These are phyloP conservation scores for Neosilurus hyrtlii DNA, from an alignment of 2,797 vertebrate genomes.

Conservation along the genomic window DNA sequence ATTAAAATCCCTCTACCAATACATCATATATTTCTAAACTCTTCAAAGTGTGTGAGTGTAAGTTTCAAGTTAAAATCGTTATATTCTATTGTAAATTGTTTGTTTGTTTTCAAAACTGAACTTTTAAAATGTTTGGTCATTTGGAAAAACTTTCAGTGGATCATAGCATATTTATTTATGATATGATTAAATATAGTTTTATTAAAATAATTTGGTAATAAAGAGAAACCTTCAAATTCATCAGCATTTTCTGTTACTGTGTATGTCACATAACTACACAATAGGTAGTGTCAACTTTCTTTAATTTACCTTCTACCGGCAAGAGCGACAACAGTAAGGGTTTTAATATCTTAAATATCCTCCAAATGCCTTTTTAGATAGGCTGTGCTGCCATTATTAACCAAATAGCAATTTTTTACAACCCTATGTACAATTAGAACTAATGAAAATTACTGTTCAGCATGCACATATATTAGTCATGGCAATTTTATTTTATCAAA, in stretches of 20 bases:
- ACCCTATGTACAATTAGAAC: not conserved
- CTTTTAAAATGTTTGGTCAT: not conserved
- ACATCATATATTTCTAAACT: not conserved
- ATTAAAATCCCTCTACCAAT: not conserved
- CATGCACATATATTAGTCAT: not conserved
- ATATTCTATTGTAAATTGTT: not conserved
- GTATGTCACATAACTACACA: not conserved
- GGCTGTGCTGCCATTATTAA: not conserved
- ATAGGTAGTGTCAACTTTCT: no score
- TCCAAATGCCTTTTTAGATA: not conserved
- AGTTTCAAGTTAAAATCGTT: not conserved
- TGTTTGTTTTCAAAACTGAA: not conserved
- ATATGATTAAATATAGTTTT: not conserved
- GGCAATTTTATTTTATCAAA: not conserved
- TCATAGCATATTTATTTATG: not conserved
- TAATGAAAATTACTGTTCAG: not conserved
- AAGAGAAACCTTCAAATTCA: not conserved
- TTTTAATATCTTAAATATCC: not conserved
- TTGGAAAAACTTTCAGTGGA: not conserved
- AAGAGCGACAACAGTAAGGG: not conserved
- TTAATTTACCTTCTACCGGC: not conserved
- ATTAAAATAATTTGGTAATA: not conserved
- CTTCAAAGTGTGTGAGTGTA: not conserved
- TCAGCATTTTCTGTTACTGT: not conserved
- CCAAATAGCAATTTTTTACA: not conserved